Conservation (phyloP, 1,140 invertebrate species). For the Macrostomum lignano region DNA sequence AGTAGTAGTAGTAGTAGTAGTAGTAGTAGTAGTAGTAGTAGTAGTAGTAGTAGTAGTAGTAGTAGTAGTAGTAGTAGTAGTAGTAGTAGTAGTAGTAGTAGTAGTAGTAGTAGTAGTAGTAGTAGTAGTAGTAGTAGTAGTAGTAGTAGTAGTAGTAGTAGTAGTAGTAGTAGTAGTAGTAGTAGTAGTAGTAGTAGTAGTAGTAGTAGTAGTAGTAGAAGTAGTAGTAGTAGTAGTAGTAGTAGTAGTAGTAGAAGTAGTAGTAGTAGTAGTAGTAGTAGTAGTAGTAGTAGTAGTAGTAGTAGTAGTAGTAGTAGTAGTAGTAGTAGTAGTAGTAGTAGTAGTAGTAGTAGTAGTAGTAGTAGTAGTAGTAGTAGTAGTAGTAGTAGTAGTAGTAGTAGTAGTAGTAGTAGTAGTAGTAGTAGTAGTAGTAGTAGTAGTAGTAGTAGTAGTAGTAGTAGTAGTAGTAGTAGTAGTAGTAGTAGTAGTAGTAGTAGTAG, state of each 20-base stretch:
- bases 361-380: slow-evolving; percentile 7
- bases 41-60: slow-evolving; percentile 8
- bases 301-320: slow-evolving; percentile 8
- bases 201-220: slow-evolving; percentile 8
- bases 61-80: slow-evolving; percentile 9
- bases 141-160: slow-evolving; percentile 7
- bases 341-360: slow-evolving; percentile 8
- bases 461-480: slow-evolving; percentile 6
- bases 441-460: slow-evolving; percentile 8
- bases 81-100: slow-evolving; percentile 9
- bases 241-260: slow-evolving; percentile 7
- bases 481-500: slow-evolving; percentile 6
- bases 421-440: slow-evolving; percentile 9
- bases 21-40: slow-evolving; percentile 7
- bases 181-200: slow-evolving; percentile 8
- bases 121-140: slow-evolving; percentile 7
- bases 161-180: slow-evolving; percentile 9
- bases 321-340: slow-evolving; percentile 9
- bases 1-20: slow-evolving; percentile 7
- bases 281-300: slow-evolving; percentile 8
- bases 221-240: slow-evolving; percentile 6
- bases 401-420: slow-evolving; percentile 8
- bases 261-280: slow-evolving; percentile 6
- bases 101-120: slow-evolving; percentile 7
- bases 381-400: slow-evolving; percentile 7